Evolutionary conservation across 2,888 invertebrate genomes (phyloP), one percentile per base, ranked within the genome.

Genomic region (Aproaerema taeniolella): DNA sequence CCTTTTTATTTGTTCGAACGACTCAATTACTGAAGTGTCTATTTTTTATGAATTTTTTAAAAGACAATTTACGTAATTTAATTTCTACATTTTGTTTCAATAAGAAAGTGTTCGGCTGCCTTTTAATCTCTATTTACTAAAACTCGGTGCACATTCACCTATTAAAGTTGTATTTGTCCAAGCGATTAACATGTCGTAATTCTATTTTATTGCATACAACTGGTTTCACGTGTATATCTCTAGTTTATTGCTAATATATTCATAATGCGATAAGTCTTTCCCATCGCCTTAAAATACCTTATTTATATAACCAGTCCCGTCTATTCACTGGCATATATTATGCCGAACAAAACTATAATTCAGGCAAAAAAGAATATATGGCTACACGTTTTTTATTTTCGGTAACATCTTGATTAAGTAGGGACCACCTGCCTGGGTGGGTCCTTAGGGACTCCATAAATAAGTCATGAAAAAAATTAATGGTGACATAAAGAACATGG

Each of bases 381-480:
- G 72, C 65, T 67, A 55, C 63, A 62, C 49, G 65, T 66, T 73
- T 75, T 80, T 76, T 72, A 64, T 67, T 77, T 81, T 83, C 67
- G 74, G 83, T 82, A 81, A 86, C 85, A 70, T 85, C 86, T 86
- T 86, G 85, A 86, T 86, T 86, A 86, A 86, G 80, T 80, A 67
- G 66, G 73, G 86, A 85, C 86, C 86, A 86, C 86, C 86, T 86
- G 85, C 85, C 62, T 49, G 73, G 61, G 64, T 48, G 60, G 65
- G 58, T 72, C 62, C 70, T 74, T 72, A 57, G 71, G 72, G 67
- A 71, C 61, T 61, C 67, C 53, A 82, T 83, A 83, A 85, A 85
- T 79, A 80, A 72, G 67, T 57, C 67, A 57, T 55, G 61, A 67
- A 71, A 78, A 73, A 78, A 81, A 52, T 68, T 77, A 81, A 83